These are phyloP conservation scores for Drosophila insularis DNA, from an alignment of 1,140 invertebrate species.

Conservation along the genomic window DNA sequence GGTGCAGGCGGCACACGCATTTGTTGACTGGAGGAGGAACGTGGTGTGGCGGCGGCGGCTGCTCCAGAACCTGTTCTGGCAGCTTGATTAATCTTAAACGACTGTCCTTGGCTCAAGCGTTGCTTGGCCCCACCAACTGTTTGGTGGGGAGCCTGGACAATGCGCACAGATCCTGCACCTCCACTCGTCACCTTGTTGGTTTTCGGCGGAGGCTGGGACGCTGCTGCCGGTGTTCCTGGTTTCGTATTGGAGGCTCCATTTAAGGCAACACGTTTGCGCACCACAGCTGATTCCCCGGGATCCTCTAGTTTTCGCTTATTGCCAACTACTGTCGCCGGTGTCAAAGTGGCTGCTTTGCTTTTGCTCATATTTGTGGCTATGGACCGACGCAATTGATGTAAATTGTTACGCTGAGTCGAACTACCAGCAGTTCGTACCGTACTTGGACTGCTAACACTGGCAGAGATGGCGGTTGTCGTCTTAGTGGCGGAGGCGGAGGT, in stretches of 20 bases:
- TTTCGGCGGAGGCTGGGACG: not conserved
- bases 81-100: not conserved
- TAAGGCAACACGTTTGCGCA: slow-evolving; percentile 52
- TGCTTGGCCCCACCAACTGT: not conserved
- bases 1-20: not conserved
- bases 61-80: not conserved
- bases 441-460: slow-evolving; percentile 12
- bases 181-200: not conserved
- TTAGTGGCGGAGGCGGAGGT: not conserved
- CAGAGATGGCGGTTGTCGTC: not conserved
- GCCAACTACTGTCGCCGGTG: not conserved
- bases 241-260: slow-evolving; percentile 9
- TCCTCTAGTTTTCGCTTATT: slow-evolving; percentile 60
- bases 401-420: slow-evolving; percentile 16
- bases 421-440: not conserved
- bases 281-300: slow-evolving; percentile 35
- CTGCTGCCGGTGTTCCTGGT: slow-evolving; percentile 45
- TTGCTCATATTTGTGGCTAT: slow-evolving; percentile 30
- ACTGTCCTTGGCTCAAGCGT: not conserved
- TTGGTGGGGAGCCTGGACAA: not conserved
- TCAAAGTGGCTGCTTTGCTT: slow-evolving; percentile 7
- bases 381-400: slow-evolving; percentile 64
- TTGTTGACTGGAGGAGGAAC: slow-evolving; percentile 1
- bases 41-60: not conserved
- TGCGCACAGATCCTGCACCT: not conserved